These are phyloP conservation scores for Tethya wilhelma DNA, from an alignment of 37 sponge, comb jelly and placozoan species.

Conservation along the genomic window DNA sequence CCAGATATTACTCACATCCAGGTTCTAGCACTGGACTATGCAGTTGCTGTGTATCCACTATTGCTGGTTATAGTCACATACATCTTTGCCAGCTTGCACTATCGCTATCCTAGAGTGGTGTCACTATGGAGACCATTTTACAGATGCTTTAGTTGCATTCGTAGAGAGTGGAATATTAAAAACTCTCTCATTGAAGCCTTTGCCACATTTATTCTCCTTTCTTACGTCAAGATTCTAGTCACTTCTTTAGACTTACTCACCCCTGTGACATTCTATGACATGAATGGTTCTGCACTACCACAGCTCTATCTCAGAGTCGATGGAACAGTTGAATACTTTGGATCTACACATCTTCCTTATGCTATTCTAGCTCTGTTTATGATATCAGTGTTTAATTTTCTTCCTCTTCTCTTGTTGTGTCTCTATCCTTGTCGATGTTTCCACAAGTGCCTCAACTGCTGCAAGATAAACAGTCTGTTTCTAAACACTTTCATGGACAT, in stretches of 20 bases:
- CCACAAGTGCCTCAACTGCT: conserved; percentile 16
- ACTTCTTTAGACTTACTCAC: conserved; percentile 22
- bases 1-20: not conserved
- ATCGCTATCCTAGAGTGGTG: not conserved
- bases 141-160: not conserved
- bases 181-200: conserved; percentile 9
- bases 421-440: conserved; percentile 26
- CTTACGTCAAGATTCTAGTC: conserved; percentile 16
- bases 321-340: not conserved
- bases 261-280: conserved; percentile 2
- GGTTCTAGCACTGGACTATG: not conserved
- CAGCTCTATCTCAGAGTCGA: not conserved
- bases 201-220: conserved; percentile 32
- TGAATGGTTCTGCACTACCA: not conserved
- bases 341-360: not conserved
- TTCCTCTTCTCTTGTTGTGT: not conserved
- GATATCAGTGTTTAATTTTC: not conserved
- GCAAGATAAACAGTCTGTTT: not conserved
- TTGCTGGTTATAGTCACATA: conserved; percentile 5
- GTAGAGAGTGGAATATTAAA: conserved; percentile 5
- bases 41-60: conserved; percentile 22
- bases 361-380: conserved; percentile 16
- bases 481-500: conserved; percentile 27
- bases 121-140: not conserved
- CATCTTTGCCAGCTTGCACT: not conserved